These are phyloP conservation scores for Callorhinus ursinus DNA, from an alignment of 2,113 vertebrate genomes.

Conservation along the genomic window DNA sequence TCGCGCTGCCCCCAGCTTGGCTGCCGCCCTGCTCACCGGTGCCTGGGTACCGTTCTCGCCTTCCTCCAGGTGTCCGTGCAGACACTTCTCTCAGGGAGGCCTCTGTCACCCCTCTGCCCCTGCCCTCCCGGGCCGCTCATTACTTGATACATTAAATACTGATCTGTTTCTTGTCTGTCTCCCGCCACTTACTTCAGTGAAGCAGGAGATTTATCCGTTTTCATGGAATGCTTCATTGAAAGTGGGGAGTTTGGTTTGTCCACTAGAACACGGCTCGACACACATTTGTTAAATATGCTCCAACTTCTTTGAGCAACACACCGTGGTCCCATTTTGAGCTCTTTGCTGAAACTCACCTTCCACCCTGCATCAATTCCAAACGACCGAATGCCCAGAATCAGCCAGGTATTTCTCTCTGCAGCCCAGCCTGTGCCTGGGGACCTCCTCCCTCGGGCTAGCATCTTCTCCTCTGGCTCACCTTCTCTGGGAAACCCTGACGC, in stretches of 20 bases:
- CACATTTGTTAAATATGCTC: not conserved
- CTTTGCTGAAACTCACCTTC: not conserved
- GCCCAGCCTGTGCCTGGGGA: not conserved
- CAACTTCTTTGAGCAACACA: not conserved
- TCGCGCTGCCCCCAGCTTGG: no score
- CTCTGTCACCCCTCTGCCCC: not conserved
- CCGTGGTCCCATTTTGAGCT: not conserved
- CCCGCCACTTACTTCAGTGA: not conserved
- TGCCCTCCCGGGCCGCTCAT: not conserved
- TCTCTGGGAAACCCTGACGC: not conserved
- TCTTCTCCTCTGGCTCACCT: not conserved
- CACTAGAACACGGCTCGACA: not conserved
- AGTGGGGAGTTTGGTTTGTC: not conserved
- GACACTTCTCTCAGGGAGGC: not conserved
- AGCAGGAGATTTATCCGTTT: not conserved
- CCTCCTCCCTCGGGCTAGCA: not conserved
- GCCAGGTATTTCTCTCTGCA: not conserved
- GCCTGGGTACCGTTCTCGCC: not conserved
- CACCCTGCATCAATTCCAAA: not conserved
- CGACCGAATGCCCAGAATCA: not conserved
- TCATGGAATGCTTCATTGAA: not conserved
- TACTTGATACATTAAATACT: not conserved
- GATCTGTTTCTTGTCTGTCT: not conserved
- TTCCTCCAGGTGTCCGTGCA: not conserved
- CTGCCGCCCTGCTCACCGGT: not conserved